Evolutionary conservation across 2,113 vertebrate species (phyloP).

Genomic region (Smithornis capensis): DNA sequence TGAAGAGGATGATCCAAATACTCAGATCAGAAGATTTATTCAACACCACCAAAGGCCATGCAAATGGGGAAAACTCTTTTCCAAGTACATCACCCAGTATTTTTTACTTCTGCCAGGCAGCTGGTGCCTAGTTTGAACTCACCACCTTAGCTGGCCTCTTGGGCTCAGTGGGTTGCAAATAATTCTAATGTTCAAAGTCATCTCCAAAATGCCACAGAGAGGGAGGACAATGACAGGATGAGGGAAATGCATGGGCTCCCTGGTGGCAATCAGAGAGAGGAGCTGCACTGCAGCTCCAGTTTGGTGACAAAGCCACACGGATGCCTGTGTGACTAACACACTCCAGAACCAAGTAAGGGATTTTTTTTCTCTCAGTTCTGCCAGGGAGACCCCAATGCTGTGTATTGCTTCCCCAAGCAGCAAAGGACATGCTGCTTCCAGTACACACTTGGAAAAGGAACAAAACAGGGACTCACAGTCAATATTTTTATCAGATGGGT

Average conservation of each 20-base stretch:
- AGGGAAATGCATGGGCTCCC: not conserved
- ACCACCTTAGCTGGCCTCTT: not conserved
- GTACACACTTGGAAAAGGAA: not conserved
- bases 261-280: not conserved
- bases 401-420: not conserved
- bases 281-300: not conserved
- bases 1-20: not conserved
- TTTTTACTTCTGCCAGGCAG: not conserved
- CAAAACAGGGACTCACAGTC: not conserved
- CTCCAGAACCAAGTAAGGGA: not conserved
- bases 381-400: not conserved
- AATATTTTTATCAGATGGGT: not conserved
- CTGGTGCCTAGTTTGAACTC: not conserved
- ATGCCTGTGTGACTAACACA: not conserved
- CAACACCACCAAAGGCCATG: too few relatives aligned
- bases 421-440: not conserved
- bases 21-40: not conserved
- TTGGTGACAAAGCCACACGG: not conserved
- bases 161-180: not conserved
- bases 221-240: not conserved
- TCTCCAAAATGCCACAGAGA: not conserved
- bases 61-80: not conserved
- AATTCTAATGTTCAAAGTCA: not conserved
- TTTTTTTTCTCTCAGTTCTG: not conserved
- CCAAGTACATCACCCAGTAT: not conserved